Evolutionary conservation across 2,113 vertebrate genomes (phyloP), one percentile per base, ranked within the genome.

Genomic region (Neodontobutis hainanensis): DNA sequence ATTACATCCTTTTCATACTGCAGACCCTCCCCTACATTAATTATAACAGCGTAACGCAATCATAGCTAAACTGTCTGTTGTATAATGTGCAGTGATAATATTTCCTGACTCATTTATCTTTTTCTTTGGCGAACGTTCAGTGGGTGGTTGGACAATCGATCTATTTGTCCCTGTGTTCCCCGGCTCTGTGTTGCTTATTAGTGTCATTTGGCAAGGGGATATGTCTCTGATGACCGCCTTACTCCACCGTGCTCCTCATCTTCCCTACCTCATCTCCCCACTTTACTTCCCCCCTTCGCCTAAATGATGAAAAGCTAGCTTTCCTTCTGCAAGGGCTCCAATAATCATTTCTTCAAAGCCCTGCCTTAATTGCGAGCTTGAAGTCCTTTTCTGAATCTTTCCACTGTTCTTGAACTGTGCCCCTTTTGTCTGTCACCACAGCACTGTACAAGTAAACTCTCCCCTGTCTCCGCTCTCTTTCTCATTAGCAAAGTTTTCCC

Each of bases 401-500:
- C 11, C 63, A 61, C 58, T 78, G 83, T 75, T 88, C 83, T 90
- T 88, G 84, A 90, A 86, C 84, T 88, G 40, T 81, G 84, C 34
- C 62, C 80, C 83, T 67, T 81, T 85, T 74, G 77, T 85, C 81
- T 82, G 82, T 83, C 66, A 80, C 78, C 53, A 68, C 75, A 67
- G 38, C 69, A 48, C 75, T 47, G 52, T 51, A 44, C 71, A 80
- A 77, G 71, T 73, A 65, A 78, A 73, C 63, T 60, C 75, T 60
- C 67, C 27, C 67, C 46, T 73, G 45, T 57, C 44, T 59, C 62
- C 47, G 34, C 57, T 72, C 69, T 60, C 59, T 70, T 85, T 85
- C 87, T 89, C 88, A 88, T 88, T 87, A 89, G 83, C 48, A 2
- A 71, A 84, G 70, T 85, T 85, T 82, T 86, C 61, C 77, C 88